Evolutionary conservation across 2,113 vertebrate species (phyloP), one percentile per base, ranked within the genome.

Genomic region (Manacus vitellinus): DNA sequence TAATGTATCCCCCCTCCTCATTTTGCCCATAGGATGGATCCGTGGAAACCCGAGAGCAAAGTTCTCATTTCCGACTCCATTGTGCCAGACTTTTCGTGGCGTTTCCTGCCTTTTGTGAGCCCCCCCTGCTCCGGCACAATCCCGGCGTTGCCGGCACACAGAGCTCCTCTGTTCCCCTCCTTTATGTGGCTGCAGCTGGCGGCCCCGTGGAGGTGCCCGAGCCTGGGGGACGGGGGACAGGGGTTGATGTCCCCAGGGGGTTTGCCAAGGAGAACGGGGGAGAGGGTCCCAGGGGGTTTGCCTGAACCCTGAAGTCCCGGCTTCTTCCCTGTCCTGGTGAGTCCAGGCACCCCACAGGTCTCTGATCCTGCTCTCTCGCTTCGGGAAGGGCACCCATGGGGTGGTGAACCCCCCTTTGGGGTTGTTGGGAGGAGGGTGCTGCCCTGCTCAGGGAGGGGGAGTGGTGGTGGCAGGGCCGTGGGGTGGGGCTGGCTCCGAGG

Each of bases 101-200:
- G 86, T 91, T 97, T 97, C 96, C 97, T 96, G 95, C 90, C 95
- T 84, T 94, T 97, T 95, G 81, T 96, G 88, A 76, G 49, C 63
- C 87, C 86, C 78, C 58, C n/a, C 49, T 43, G 85, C 43, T 46
- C 43, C 31, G 14, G 47, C 94, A 68, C 70, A 46, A 47, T 65
- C 73, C 73, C 44, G 24, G 47, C 51, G 22, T 43, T 89, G 87
- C 86, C 39, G 24, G 61, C 59, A 3, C 84, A 94, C 83, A 95
- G 87, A 96, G 89, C 85, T 89, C 89, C 43, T 97, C 95, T 96
- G 94, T 96, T 94, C 87, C 89, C 71, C 76, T 41, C 6, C 89
- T 93, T 85, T 85, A 41, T 80, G 84, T 1, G 47, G 8, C 55
- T 75, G 95, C 96, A 97, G 97, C 95, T 97, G 94, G 19, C 61